phyloP scores from a whole-genome alignment of 2,797 vertebrate genomes.

The Choloepus didactylus region DNA sequence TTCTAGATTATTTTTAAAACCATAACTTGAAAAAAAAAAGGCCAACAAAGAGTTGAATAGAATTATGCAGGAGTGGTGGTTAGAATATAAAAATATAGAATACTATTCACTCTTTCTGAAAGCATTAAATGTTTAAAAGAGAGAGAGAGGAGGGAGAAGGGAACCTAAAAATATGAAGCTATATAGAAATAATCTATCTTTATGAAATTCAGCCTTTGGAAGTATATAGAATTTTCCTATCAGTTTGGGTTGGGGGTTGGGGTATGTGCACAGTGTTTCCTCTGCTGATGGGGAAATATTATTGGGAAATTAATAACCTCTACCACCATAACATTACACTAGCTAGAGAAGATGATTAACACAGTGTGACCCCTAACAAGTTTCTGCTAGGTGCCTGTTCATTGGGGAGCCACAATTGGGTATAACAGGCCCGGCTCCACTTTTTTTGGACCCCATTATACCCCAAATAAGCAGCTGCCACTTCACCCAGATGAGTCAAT shows the following conservation, averaged over 20 bases:
- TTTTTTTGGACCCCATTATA: neutral
- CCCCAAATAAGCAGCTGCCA: neutral
- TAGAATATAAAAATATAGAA: conserved; percentile 79
- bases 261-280: neutral
- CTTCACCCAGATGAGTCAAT: neutral
- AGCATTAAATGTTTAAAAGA: conserved; percentile 49
- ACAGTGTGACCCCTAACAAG: neutral
- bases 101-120: conserved; percentile 70
- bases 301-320: conserved; percentile 52
- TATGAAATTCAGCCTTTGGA: conserved; percentile 48
- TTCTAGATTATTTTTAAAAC: conserved; percentile 85
- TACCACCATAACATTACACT: neutral
- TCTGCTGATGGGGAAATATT: neutral
- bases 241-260: neutral
- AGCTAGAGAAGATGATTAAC: neutral
- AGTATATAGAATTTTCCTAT: neutral
- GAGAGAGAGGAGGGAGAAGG: neutral
- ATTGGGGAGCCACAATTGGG: neutral
- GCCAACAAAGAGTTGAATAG: conserved; percentile 76
- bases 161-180: conserved; percentile 75
- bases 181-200: conserved; percentile 31
- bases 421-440: neutral
- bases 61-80: conserved; percentile 76
- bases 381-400: neutral
- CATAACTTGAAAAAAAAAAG: conserved; percentile 72